Percentiles rank a stretch among this genome's conserved stretches.
Conservation (phyloP, 1,140 invertebrate genomes). For the Drosophila setifemur region DNA sequence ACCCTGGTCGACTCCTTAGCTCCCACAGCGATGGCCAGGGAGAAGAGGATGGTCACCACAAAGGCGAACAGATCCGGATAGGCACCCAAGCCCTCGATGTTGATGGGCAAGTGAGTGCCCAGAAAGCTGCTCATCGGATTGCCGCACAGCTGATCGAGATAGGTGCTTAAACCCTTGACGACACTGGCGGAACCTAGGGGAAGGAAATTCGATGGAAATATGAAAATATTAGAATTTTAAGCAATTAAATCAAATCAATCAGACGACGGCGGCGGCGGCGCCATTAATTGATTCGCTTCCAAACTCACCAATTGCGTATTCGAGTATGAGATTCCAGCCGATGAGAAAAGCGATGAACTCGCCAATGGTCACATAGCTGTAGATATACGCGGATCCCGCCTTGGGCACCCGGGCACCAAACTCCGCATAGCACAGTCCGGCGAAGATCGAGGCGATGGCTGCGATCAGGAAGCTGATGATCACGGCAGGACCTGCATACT, state of each 20-base stretch:
- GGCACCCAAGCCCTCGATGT: constrained; percentile 87
- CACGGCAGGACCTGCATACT: constrained; percentile 92
- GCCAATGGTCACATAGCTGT: constrained; percentile 94
- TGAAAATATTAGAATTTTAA: constrained; percentile 5
- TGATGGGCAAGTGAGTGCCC: constrained; percentile 86
- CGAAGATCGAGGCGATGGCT: constrained; percentile 93
- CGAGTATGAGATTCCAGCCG: constrained; percentile 95
- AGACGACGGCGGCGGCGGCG: constrained; percentile 23
- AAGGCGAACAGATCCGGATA: constrained; percentile 94
- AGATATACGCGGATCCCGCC: constrained; percentile 93
- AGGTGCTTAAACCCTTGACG: constrained; percentile 94
- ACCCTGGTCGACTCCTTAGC: constrained; percentile 94
- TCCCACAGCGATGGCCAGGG: constrained; percentile 89
- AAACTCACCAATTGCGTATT: constrained; percentile 92
- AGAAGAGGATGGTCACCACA: constrained; percentile 86
- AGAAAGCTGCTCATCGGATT: constrained; percentile 89
- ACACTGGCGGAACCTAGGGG: constrained; percentile 93
- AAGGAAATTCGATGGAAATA: constrained; percentile 6
- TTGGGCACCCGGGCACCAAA: constrained; percentile 93
- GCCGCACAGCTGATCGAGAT: constrained; percentile 91
- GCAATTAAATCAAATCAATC: constrained; percentile 59
- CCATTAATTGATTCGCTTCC: constrained; percentile 18
- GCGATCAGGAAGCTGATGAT: constrained; percentile 94
- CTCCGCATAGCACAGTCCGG: constrained; percentile 94
- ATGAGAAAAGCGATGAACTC: constrained; percentile 90